phyloP scores from a whole-genome alignment of 2,888 invertebrate species.

The Pecten maximus region DNA sequence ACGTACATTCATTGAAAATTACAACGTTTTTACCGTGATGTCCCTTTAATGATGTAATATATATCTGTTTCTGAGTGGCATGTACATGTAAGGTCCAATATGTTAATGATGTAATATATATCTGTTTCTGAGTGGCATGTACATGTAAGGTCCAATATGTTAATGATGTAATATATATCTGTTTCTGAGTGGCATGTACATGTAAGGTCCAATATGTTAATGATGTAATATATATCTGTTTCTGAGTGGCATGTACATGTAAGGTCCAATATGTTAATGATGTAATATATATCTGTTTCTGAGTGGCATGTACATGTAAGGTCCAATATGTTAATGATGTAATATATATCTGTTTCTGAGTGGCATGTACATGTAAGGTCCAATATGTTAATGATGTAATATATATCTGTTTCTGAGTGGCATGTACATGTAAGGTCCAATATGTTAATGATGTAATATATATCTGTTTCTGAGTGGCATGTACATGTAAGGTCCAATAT shows the following conservation, averaged over 20 bases:
- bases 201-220: too few relatives aligned
- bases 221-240: background rate
- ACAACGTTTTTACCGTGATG: too few relatives aligned
- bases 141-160: too few relatives aligned
- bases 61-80: background rate
- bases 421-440: too few relatives aligned
- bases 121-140: background rate
- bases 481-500: too few relatives aligned
- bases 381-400: background rate
- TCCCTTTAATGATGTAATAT: background rate
- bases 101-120: background rate
- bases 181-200: background rate
- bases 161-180: background rate
- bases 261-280: constrained; percentile 2
- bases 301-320: too few relatives aligned
- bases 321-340: background rate
- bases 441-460: background rate
- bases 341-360: background rate
- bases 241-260: too few relatives aligned
- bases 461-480: background rate
- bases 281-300: background rate
- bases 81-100: too few relatives aligned
- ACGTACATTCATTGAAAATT: too few relatives aligned
- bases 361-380: too few relatives aligned
- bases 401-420: background rate